Base-by-base conservation (phyloP, 2,888 invertebrate genomes). In the Magallana nippona region DNA sequence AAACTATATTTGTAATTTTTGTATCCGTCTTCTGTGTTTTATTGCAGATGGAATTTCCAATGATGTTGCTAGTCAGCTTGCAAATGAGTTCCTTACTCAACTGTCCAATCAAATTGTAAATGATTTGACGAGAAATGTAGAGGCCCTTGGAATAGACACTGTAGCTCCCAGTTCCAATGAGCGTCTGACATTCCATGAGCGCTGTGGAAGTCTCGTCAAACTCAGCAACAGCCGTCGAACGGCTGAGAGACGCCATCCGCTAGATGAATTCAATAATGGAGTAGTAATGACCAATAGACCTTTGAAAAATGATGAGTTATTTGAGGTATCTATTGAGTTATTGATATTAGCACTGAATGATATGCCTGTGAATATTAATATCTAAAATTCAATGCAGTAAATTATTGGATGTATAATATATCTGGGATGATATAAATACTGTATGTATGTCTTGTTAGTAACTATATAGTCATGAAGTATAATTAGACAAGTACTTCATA, bases 141-240 rank as follows among this genome's bases (percentile, higher is more conserved):
- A 89, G 55, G 85, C 87, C 10, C 81, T 89, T 1, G 84, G 84
- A 1, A 78, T 89, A 5, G 82, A 84, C 15, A 85, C 82, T 55
- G 79, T 83, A 10, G 57, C 22, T 27, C 78, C 82, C 22, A 87
- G 88, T 27, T 89, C 92, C 56, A 91, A 91, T 82, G 93, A 93
- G 78, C 84, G 89, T 19, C 94, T 98, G 89, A 95, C 96, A 86
- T 98, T 98, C 94, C 98, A 98, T 94, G 96, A 97, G 80, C 96
- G 97, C 87, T 98, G 97, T 93, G 98, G 98, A 0, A 96, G 97
- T 17, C 95, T 98, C 86, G 97, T 98, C 0, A 98, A 97, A 93
- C 95, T 94, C 55, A 92, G 90, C 84, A 93, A 92, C 85, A 90
- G 89, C 56, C 86, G 92, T 17, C 85, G 92, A 55, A 92, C 93